Base-by-base conservation (phyloP, 1,140 invertebrate species). In the Oncopeltus fasciatus region DNA sequence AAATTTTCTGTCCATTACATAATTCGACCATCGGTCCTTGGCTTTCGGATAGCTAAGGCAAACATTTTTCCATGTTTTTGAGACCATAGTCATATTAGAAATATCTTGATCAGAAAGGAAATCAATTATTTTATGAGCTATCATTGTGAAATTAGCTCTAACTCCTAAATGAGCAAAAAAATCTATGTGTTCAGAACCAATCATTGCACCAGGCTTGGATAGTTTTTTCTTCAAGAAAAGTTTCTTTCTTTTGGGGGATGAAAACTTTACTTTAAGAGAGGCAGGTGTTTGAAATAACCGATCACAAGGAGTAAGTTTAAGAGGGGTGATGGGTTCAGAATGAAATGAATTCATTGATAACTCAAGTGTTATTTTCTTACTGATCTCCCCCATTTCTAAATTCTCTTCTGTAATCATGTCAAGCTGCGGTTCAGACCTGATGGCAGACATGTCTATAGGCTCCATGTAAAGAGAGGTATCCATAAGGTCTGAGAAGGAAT, bases 101-200 rank as follows among this genome's bases (percentile, higher is more conserved):
- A 71, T 47, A 66, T 71, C 70, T 43, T 60, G 56, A 57, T 67
- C 68, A 24, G 65, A 61, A 21, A 71, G 59, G 44, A 65, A 66
- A 43, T 27, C 33, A 20, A 70, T 61, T 51, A 71, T 70, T 61
- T 62, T 65, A 38, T 64, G 31, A 11, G 67, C 27, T 11, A 69
- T 61, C 26, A 51, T 27, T 14, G 27, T 33, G 47, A 65, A 61
- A 49, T 60, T 57, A 27, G 57, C 29, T 57, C 64, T 63, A 8
- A 61, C 64, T 3, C 67, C 63, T n/a, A 70, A 49, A 20, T 64
- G 62, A 51, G 60, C 64, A 16, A 70, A 43, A 46, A 70, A 62
- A 47, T 70, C 68, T 1, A 70, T 57, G 14, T 67, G 49, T 33
- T 66, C 65, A 57, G 53, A 56, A 16, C 67, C 69, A 33, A 49